Evolutionary conservation across 2,113 vertebrate genomes (phyloP).

Genomic region (Mormyrus iriodes): DNA sequence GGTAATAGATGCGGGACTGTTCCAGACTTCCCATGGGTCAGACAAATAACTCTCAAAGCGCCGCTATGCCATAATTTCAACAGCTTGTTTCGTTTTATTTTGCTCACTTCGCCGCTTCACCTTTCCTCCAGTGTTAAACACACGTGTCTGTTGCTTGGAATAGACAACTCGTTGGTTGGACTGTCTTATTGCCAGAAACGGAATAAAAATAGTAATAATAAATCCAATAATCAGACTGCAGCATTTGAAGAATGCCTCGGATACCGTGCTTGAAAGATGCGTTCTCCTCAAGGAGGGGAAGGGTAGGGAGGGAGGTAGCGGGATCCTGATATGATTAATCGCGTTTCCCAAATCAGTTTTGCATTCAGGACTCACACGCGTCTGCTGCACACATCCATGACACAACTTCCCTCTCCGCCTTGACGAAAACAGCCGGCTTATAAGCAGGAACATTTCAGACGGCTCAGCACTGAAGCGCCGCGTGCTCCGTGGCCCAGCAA

Average conservation of each 20-base stretch:
- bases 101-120: background rate
- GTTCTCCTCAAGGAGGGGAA: constrained; percentile 31
- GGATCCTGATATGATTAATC: constrained; percentile 43
- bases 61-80: background rate
- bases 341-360: constrained; percentile 52
- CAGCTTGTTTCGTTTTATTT: background rate
- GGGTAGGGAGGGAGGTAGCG: constrained; percentile 43
- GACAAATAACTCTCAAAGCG: background rate
- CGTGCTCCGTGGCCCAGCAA: background rate
- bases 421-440: background rate
- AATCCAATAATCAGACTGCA: constrained; percentile 22
- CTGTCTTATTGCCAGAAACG: constrained; percentile 16
- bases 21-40: background rate
- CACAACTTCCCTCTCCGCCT: background rate
- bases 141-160: constrained; percentile 13
- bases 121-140: constrained; percentile 16
- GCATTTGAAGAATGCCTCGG: background rate
- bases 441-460: background rate
- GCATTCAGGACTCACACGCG: constrained; percentile 38
- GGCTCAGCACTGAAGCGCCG: background rate
- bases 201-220: constrained; percentile 15
- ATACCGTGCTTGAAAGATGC: constrained; percentile 13
- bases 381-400: background rate
- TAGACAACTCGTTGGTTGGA: background rate
- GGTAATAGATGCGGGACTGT: background rate